Conservation (phyloP, 35 echinoderm and acorn worm species). For the Nesometra sesokonis region DNA sequence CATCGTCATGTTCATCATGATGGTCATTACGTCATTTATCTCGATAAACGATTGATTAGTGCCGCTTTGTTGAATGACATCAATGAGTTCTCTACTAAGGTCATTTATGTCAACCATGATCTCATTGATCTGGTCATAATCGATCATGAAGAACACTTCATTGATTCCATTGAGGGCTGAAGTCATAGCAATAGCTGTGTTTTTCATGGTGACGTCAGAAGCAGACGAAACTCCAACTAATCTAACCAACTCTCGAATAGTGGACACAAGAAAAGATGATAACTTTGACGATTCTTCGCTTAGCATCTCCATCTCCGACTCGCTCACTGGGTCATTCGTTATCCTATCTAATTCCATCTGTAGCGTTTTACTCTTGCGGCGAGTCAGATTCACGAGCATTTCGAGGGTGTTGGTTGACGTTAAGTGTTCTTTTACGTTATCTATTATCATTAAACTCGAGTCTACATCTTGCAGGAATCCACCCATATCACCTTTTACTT, state of each 20-base stretch:
- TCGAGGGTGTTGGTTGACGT: neutral
- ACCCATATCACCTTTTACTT: slow-evolving; percentile 39
- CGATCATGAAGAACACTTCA: neutral
- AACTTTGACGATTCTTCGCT: neutral
- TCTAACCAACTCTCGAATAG: neutral
- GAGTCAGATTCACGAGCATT: neutral
- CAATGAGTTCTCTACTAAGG: neutral
- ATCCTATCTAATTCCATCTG: neutral
- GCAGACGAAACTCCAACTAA: neutral
- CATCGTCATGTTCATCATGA: neutral
- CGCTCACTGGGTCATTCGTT: neutral
- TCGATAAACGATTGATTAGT: neutral
- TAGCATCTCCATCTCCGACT: neutral
- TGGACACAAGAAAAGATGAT: neutral
- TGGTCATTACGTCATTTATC: neutral
- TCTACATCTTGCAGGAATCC: slow-evolving; percentile 7
- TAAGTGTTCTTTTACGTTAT: neutral
- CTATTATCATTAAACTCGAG: neutral
- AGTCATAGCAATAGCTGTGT: neutral
- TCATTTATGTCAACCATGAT: neutral
- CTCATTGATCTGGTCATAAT: neutral
- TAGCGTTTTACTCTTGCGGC: neutral
- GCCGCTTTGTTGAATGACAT: neutral
- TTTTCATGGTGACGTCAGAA: neutral
- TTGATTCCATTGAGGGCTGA: neutral